Base-by-base conservation (phyloP, 2,888 invertebrate species). In the Andrena flavipes region DNA sequence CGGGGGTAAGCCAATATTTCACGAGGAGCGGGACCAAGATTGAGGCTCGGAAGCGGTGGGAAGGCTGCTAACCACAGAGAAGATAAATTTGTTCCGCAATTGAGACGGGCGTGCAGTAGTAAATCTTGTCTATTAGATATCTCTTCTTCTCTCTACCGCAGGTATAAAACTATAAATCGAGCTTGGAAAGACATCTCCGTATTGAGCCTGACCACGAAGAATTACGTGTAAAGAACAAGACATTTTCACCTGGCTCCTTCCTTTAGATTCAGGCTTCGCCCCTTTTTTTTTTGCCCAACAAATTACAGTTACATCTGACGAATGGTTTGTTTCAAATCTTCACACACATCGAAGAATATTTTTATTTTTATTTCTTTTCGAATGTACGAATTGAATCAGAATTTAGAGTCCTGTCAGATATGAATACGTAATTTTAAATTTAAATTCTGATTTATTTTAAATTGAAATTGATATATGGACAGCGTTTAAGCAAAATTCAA, bases 11-110 rank as follows among this genome's bases (percentile, higher is more conserved):
- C 92, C 91, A 93, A 93, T 93, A 93, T 92, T 92, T 92, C 92
- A 93, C 88, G 89, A 87, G 89, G 80, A 88, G 83, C 89, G 91
- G 90, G 90, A 91, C 90, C 90, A 91, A 93, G 92, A 92, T 92
- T 92, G 93, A 92, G 91, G 92, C 91, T 92, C 90, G 90, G 90
- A 92, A 91, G 91, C 91, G 90, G 91, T 89, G 91, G 91, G 90
- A 88, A 87, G 85, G 89, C 90, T 89, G 92, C 92, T 92, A 92
- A 93, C 91, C 90, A 88, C 91, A 90, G 89, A 86, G 88, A 90
- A 93, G 93, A 93, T 93, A 93, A 93, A 93, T 93, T 93, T 92
- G 92, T 92, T 91, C 92, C 90, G 91, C 93, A 92, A 93, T 93
- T 92, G 93, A 93, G 92, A 90, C 92, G 89, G 92, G 91, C 92